Evolutionary conservation across 2,888 invertebrate species (phyloP), one percentile per base, ranked within the genome.

Genomic region (Elegia similella): DNA sequence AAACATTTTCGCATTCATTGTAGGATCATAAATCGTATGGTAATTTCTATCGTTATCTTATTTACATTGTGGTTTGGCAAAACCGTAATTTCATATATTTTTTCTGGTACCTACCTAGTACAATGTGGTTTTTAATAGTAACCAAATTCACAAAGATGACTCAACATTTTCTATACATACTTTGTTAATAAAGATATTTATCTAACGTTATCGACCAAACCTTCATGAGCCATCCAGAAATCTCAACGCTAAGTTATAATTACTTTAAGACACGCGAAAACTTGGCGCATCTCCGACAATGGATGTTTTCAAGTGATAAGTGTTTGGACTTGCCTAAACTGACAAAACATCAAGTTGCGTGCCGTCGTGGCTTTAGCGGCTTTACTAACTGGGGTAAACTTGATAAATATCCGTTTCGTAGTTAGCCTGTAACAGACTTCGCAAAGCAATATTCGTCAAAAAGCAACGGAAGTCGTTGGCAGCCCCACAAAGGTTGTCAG

Each of bases 401-500:
- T 68, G 62, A 73, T 69, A 66, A 72, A 73, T 62, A 69, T 29
- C 29, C 42, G 8, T 53, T 13, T 23, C 8, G 52, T 13, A 38
- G 42, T 16, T 17, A 34, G 34, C 12, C 48, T 30, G 32, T 34
- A 50, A 64, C 58, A 60, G 55, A 67, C 55, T 71, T 68, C 55
- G 56, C 56, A 59, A 60, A 53, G 62, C 64, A 66, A 65, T 70
- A 68, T 72, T 59, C 66, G 62, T 76, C 67, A 75, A 64, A 69
- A 62, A 70, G 59, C 59, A 57, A 54, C 65, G 64, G 67, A 72
- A 70, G 67, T 67, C 64, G 71, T 76, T 78, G 78, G 75, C 74
- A 73, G 66, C 60, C 61, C 67, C 60, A 74, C 78, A 79, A 75
- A 77, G 71, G 73, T 72, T 70, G 71, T 67, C 64, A 72, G 64